Evolutionary conservation across 2,888 invertebrate genomes (phyloP), one percentile per base, ranked within the genome.

Genomic region (Plagiodera versicolora): DNA sequence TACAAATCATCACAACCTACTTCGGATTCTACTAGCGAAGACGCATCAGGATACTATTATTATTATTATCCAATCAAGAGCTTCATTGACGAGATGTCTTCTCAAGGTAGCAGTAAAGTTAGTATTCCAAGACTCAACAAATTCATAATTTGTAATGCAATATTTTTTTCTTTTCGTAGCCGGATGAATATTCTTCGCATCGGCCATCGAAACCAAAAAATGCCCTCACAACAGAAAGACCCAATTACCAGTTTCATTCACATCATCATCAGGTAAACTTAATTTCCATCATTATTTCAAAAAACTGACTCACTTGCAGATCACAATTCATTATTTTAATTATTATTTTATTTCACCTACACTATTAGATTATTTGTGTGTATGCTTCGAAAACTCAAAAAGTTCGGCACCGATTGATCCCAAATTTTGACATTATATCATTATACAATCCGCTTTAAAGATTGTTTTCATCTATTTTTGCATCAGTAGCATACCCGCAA

Each of bases 21-120:
- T 16, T 59, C 64, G 24, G 56, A 49, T 24, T 16, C 56, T 2
- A 58, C 63, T 56, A 59, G 49, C 44, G 61, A 52, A 18, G 73
- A 75, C 48, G 65, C 66, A 30, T 50, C 67, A 20, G 81, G 82
- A 64, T 83, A 82, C 72, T 81, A 81, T 67, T 85, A 84, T 69
- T 83, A 84, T 70, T 84, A 83, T 72, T 84, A 83, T 67, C 84
- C 84, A 0, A 70, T 84, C 52, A 82, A 83, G 67, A 81, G 80
- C 58, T 82, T 84, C 63, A 72, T 81, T 63, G 80, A 81, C 64
- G 80, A 80, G 62, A 63, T 77, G 58, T 63, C 74, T n/a, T 74
- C 76, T 19, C 71, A 75, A 49, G 63, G 66, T 48, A 63, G 66
- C 46, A 52, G 49, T 24, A 61, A 65, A 58, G 73, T 72, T 68